These are phyloP conservation scores for Callopanchax toddi DNA, from an alignment of 2,113 vertebrate species.

Conservation along the genomic window DNA sequence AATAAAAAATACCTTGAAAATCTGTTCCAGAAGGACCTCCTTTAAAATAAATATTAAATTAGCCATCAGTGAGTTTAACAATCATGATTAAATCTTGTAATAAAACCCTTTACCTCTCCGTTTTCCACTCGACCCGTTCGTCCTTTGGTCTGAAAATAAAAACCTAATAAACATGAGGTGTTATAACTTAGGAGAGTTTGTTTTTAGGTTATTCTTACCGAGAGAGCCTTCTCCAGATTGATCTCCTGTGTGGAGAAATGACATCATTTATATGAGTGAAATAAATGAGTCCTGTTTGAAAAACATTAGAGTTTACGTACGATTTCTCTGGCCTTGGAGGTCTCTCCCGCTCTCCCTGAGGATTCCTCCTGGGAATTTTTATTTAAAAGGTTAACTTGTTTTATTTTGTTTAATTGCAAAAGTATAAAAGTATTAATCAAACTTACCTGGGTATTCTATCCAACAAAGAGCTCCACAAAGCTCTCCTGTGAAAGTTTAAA, in stretches of 20 bases:
- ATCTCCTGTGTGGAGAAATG: conserved; percentile 16
- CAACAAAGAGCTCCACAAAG: too few relatives aligned
- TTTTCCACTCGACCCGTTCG: neutral
- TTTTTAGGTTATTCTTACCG: conserved; percentile 2
- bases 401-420: too few relatives aligned
- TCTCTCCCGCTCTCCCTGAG: too few relatives aligned
- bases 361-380: conserved; percentile 24
- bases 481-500: conserved; percentile 39
- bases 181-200: neutral
- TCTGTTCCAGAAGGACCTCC: conserved; percentile 25
- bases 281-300: neutral
- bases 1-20: conserved; percentile 29
- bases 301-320: conserved; percentile 7
- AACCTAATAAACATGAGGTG: neutral
- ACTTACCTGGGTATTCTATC: conserved; percentile 50
- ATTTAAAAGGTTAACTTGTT: too few relatives aligned
- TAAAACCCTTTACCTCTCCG: neutral
- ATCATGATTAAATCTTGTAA: too few relatives aligned
- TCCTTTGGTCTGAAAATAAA: conserved; percentile 4
- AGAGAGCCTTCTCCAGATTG: conserved; percentile 43
- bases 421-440: too few relatives aligned
- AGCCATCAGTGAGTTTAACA: too few relatives aligned
- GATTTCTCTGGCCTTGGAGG: conserved; percentile 49
- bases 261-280: too few relatives aligned
- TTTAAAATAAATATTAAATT: too few relatives aligned